These are phyloP conservation scores for Phalanger gymnotis DNA, from an alignment of 2,797 vertebrate species.

Conservation along the genomic window DNA sequence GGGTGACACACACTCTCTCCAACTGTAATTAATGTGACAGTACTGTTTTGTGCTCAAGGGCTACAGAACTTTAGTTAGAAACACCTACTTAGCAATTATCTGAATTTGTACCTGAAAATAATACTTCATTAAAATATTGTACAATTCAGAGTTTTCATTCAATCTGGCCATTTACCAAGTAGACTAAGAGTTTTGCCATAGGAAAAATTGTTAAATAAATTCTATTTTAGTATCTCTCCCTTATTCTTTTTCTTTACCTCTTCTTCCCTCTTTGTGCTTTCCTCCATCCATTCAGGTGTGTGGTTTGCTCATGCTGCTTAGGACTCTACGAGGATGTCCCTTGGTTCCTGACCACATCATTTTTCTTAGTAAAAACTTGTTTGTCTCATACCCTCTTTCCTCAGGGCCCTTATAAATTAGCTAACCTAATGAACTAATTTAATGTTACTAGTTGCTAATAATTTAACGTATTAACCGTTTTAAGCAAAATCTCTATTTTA, in stretches of 20 bases:
- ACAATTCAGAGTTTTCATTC: neutral
- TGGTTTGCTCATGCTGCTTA: neutral
- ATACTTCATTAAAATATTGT: neutral
- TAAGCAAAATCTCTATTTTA: neutral
- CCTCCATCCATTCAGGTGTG: too few species aligned
- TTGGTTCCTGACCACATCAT: neutral
- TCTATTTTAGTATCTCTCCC: neutral
- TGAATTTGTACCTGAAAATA: neutral
- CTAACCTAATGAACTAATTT: neutral
- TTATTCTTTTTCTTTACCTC: neutral
- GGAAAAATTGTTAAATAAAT: neutral
- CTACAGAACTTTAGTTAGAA: neutral
- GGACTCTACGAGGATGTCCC: neutral
- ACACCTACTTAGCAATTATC: neutral
- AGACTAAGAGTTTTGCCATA: neutral
- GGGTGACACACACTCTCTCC: neutral
- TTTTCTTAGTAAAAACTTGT: neutral
- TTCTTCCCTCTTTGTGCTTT: neutral
- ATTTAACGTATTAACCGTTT: neutral
- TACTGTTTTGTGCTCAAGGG: neutral
- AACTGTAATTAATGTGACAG: neutral
- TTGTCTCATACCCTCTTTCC: neutral
- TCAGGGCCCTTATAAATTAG: neutral
- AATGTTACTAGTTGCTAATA: neutral
- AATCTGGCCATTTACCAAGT: neutral